Conservation (phyloP, 2,113 vertebrate genomes). For the Gadus macrocephalus region DNA sequence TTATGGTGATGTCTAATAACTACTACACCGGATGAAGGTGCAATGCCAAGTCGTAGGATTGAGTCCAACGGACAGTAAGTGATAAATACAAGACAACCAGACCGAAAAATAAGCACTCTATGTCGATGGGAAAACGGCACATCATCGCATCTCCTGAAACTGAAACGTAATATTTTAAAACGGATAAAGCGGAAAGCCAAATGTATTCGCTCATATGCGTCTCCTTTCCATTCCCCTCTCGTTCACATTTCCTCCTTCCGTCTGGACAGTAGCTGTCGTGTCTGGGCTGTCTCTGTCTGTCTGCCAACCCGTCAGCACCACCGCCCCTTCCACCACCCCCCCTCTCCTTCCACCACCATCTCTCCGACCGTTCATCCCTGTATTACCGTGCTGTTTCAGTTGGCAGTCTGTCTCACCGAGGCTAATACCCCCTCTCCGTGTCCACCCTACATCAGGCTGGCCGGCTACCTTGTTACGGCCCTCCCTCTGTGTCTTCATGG, state of each 20-base stretch:
- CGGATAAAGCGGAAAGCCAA: too few species aligned
- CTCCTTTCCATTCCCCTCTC: constrained; percentile 26
- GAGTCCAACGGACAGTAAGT: too few species aligned
- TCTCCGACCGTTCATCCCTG: constrained; percentile 61
- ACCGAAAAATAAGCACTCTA: too few species aligned
- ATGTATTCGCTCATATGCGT: neutral
- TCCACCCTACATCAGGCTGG: constrained; percentile 46
- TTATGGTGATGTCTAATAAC: too few species aligned
- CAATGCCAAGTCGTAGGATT: too few species aligned
- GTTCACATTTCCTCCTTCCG: constrained; percentile 56
- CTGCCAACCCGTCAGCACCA: neutral
- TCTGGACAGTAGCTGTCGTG: constrained; percentile 47
- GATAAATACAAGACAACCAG: too few species aligned
- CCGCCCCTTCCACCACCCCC: neutral
- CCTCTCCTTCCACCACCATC: constrained; percentile 48
- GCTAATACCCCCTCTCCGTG: constrained; percentile 52
- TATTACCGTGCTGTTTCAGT: constrained; percentile 64
- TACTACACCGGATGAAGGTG: too few species aligned
- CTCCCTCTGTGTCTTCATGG: constrained; percentile 1
- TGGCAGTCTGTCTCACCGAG: constrained; percentile 60
- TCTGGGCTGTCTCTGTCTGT: constrained; percentile 33
- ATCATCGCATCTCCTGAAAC: too few species aligned
- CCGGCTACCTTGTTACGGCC: constrained; percentile 36
- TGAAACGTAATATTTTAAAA: too few species aligned
- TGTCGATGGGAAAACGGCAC: too few species aligned